Conservation (phyloP, 2,888 invertebrate species). For the Polydrusus tereticollis region DNA sequence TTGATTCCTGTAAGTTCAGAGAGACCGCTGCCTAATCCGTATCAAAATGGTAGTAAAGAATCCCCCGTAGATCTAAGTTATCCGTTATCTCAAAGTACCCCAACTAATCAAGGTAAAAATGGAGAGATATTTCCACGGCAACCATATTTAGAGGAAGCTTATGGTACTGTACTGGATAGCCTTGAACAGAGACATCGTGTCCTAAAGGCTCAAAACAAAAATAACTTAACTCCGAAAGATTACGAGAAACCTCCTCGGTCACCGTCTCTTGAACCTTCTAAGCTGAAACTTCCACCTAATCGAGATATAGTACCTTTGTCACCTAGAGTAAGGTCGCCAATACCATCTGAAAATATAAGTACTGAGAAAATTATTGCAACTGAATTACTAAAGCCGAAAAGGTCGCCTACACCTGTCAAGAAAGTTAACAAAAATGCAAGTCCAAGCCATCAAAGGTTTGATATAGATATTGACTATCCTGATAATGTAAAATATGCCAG, state of each 20-base stretch:
- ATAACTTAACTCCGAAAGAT: not conserved
- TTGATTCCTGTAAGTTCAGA: constrained; percentile 64
- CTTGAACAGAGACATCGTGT: constrained; percentile 48
- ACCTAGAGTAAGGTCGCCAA: constrained; percentile 64
- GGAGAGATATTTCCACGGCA: constrained; percentile 5
- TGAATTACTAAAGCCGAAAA: constrained; percentile 60
- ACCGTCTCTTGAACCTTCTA: constrained; percentile 62
- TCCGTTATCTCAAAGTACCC: constrained; percentile 21
- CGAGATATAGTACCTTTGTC: constrained; percentile 63
- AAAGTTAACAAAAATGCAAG: constrained; percentile 38
- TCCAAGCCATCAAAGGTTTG: constrained; percentile 59
- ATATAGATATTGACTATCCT: constrained; percentile 60
- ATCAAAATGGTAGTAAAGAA: constrained; percentile 51
- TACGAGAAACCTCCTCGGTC: constrained; percentile 56
- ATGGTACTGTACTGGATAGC: constrained; percentile 63
- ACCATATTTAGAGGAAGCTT: constrained; percentile 58
- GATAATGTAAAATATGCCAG: constrained; percentile 50
- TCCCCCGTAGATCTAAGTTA: constrained; percentile 15
- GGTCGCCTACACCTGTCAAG: constrained; percentile 53
- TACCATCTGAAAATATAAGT: constrained; percentile 62
- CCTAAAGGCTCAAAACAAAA: constrained; percentile 22
- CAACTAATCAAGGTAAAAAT: not conserved
- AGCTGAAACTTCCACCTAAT: constrained; percentile 63
- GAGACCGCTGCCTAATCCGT: constrained; percentile 64
- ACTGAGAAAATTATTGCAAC: constrained; percentile 65